Base-by-base conservation (phyloP, 2,888 invertebrate genomes). In the Lasioglossum zephyrum region DNA sequence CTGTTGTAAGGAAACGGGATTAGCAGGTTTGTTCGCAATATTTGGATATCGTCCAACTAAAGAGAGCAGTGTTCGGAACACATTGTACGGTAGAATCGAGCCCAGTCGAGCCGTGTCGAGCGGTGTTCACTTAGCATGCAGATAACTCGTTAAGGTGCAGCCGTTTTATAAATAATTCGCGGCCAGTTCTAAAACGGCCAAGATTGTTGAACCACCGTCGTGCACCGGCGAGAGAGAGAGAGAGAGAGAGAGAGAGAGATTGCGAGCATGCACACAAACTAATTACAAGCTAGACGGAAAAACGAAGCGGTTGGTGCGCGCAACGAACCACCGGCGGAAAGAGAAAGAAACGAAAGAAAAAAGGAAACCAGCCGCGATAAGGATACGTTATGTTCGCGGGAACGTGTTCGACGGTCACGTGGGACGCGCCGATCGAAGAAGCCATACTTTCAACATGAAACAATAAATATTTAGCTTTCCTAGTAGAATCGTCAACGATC, bases 91-190 rank as follows among this genome's bases (percentile, higher is more conserved):
- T 13, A 22, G 41, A 41, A n/a, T 41, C 26, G 47, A 76, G n/a
- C n/a, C n/a, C 8, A 22, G 53, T 4, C 53, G 53, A n/a, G 53
- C 53, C 53, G 53, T 9, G 53, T n/a, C 53, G 53, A 53, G 22
- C 53, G 53, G 57, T 57, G 57, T 77, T 63, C 70, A 73, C 78
- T 85, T 72, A 79, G 73, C 72, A 82, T 69, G 77, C 75, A 73
- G 70, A 79, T 73, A 66, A 84, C 53, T 66, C 57, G 77, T 70
- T 63, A 84, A 82, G 84, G 77, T 77, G 77, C 73, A 31, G 44
- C 63, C 16, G 78, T 81, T 74, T 85, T 77, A 80, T 84, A 84
- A 84, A 85, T 85, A 85, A 83, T 84, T 80, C 84, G 77, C 85
- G 77, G 60, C 49, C 41, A 77, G 53, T 47, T 80, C 76, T 84